phyloP scores from a whole-genome alignment of 2,113 vertebrate species.

The Glaucomys volans region DNA sequence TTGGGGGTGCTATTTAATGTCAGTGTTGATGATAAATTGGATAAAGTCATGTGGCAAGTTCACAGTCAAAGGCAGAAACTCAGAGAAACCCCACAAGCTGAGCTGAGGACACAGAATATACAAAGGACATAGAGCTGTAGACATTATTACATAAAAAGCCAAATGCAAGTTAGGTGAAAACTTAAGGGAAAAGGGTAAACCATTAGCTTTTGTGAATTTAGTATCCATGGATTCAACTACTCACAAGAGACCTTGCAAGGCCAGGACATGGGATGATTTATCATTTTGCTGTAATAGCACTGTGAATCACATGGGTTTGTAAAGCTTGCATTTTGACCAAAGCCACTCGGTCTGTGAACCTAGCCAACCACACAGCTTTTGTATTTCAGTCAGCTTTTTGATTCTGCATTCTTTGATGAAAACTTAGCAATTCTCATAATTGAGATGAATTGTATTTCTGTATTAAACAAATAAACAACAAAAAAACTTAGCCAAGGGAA shows the following conservation, averaged over 20 bases:
- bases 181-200: slow-evolving; percentile 13
- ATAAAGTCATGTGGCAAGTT: slow-evolving; percentile 63
- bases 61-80: slow-evolving; percentile 55
- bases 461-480: slow-evolving; percentile 46
- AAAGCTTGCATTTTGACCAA: slow-evolving; percentile 59
- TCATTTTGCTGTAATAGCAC: slow-evolving; percentile 12
- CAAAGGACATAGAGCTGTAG: slow-evolving; percentile 55
- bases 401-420: slow-evolving; percentile 17
- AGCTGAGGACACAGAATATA: slow-evolving; percentile 29
- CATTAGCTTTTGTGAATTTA: slow-evolving; percentile 67
- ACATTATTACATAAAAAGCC: slow-evolving; percentile 38
- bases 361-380: slow-evolving; percentile 50
- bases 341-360: slow-evolving; percentile 24
- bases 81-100: slow-evolving; percentile 38
- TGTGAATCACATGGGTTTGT: slow-evolving; percentile 53
- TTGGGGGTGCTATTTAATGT: not conserved
- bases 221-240: slow-evolving; percentile 32
- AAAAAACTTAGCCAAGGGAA: slow-evolving; percentile 22
- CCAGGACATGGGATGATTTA: slow-evolving; percentile 56
- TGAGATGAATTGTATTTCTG: slow-evolving; percentile 67
- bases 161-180: slow-evolving; percentile 59
- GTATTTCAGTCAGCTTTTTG: slow-evolving; percentile 59
- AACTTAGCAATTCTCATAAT: slow-evolving; percentile 64
- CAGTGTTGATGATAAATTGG: slow-evolving; percentile 37
- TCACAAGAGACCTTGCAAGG: slow-evolving; percentile 22